Evolutionary conservation across 2,888 invertebrate species (phyloP).

Genomic region (Dynastes tityus): DNA sequence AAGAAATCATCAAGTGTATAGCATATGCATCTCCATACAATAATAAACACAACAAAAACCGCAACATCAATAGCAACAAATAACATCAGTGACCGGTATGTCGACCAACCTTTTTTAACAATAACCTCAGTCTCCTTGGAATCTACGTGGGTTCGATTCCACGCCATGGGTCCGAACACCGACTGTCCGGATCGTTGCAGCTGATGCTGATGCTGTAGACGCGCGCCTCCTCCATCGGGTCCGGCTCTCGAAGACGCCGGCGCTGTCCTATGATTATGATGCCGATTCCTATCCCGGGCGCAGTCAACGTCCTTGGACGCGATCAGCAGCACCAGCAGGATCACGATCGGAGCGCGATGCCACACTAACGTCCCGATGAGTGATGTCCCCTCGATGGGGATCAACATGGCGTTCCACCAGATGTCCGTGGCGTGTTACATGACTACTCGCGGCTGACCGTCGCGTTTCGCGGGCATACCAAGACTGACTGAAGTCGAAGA

Average conservation of each 20-base stretch:
- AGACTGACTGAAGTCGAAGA: constrained; percentile 55
- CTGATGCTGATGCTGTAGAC: neutral
- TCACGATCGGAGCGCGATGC: constrained; percentile 28
- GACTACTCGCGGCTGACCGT: constrained; percentile 51
- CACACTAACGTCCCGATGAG: constrained; percentile 27
- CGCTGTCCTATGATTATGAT: constrained; percentile 10
- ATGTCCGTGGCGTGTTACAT: constrained; percentile 57
- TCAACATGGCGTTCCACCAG: constrained; percentile 57
- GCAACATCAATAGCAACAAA: neutral
- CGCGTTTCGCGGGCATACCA: constrained; percentile 56
- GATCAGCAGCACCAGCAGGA: constrained; percentile 53
- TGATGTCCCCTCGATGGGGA: constrained; percentile 58
- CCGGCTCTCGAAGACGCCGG: neutral
- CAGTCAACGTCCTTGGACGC: constrained; percentile 42
- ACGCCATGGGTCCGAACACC: neutral
- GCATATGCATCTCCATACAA: neutral
- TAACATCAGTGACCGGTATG: neutral
- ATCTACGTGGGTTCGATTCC: constrained; percentile 25
- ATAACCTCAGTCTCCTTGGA: constrained; percentile 44
- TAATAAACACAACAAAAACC: constrained; percentile 8
- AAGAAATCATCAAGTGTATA: no score
- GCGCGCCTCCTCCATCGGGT: neutral
- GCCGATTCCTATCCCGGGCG: constrained; percentile 49
- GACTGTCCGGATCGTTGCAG: neutral
- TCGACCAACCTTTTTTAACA: constrained; percentile 50